Conservation (phyloP, 2,113 vertebrate genomes). For the Pteronura brasiliensis region DNA sequence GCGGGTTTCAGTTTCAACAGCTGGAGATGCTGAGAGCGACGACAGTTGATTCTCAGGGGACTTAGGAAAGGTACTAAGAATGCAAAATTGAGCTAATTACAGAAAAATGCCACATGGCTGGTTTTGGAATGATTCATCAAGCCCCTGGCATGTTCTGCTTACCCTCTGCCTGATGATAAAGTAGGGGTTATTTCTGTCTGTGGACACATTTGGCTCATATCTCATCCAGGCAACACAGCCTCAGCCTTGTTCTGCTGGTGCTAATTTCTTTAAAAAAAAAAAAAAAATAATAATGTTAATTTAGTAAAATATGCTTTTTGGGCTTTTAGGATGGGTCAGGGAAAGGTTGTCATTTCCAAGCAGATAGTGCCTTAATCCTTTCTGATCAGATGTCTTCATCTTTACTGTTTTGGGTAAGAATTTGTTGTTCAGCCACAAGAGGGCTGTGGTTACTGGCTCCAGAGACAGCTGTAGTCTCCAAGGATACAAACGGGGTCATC, state of each 20-base stretch:
- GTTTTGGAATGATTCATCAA: neutral
- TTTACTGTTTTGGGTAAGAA: neutral
- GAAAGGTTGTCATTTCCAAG: neutral
- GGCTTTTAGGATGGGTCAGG: neutral
- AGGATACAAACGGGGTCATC: neutral
- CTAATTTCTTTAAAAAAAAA: neutral
- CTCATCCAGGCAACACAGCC: neutral
- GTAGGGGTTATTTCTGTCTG: neutral
- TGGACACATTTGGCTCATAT: neutral
- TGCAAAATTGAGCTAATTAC: slow-evolving; percentile 17
- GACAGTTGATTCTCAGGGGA: neutral
- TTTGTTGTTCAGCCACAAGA: neutral
- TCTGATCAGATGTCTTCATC: neutral
- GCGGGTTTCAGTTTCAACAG: neutral
- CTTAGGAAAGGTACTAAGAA: neutral
- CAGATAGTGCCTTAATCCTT: neutral
- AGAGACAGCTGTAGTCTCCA: neutral
- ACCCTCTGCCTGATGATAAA: slow-evolving; percentile 1
- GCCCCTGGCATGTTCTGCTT: neutral
- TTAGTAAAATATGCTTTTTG: neutral
- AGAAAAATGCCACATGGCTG: slow-evolving; percentile 34
- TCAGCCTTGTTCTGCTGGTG: neutral
- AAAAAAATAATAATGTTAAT: neutral
- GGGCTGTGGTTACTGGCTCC: neutral
- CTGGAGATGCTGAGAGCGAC: neutral